Conservation (phyloP, 1,140 invertebrate species). For the Trachymyrmex cornetzi region DNA sequence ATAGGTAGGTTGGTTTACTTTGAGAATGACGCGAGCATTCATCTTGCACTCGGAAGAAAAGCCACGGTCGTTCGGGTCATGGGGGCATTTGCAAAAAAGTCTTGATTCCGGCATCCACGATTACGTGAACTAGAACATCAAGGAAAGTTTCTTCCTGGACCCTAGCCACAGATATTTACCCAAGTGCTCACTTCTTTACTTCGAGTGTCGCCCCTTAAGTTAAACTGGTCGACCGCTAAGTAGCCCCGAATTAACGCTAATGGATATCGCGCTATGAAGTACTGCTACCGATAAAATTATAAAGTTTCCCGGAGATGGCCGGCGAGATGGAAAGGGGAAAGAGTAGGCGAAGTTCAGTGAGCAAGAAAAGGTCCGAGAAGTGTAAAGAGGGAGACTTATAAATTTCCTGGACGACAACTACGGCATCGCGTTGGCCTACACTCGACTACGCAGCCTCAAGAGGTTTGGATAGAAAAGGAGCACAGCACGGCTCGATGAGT, state of each 20-base stretch:
- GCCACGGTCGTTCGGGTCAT: constrained; percentile 26
- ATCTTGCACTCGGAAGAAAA: constrained; percentile 51
- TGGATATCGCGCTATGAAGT: constrained; percentile 70
- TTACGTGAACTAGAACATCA: constrained; percentile 39
- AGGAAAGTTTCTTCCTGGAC: constrained; percentile 45
- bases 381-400: constrained; percentile 73
- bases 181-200: constrained; percentile 64
- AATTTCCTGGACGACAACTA: constrained; percentile 64
- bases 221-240: constrained; percentile 62
- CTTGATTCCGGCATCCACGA: constrained; percentile 21
- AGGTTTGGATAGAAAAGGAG: background rate
- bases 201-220: constrained; percentile 56
- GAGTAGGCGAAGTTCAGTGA: constrained; percentile 77
- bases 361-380: constrained; percentile 75
- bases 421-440: constrained; percentile 34
- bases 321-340: constrained; percentile 31
- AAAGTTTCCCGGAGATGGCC: constrained; percentile 70
- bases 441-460: constrained; percentile 4
- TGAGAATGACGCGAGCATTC: constrained; percentile 40
- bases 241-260: constrained; percentile 69
- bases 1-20: constrained; percentile 49
- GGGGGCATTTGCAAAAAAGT: constrained; percentile 47
- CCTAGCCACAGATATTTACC: constrained; percentile 56
- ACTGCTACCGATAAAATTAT: constrained; percentile 79
- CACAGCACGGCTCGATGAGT: constrained; percentile 65